Evolutionary conservation across 2,113 vertebrate genomes (phyloP).

Genomic region (Crotalus viridis): DNA sequence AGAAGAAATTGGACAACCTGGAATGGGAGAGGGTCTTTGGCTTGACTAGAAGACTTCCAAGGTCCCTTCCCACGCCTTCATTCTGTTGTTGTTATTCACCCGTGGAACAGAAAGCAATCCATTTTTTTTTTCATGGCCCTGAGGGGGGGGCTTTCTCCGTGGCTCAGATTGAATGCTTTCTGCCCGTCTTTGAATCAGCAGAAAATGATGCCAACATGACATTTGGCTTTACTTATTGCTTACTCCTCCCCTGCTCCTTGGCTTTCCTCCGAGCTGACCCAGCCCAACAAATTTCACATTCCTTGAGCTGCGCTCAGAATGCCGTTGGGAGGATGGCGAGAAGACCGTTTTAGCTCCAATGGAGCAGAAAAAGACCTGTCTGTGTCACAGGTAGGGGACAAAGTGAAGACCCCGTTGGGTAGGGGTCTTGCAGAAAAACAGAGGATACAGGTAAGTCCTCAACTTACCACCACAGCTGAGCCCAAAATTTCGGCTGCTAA

Average conservation of each 20-base stretch:
- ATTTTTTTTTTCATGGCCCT: background rate
- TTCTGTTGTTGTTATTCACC: background rate
- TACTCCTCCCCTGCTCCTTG: background rate
- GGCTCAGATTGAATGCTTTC: background rate
- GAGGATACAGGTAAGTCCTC: too few relatives aligned
- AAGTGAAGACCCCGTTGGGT: background rate
- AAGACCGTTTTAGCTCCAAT: background rate
- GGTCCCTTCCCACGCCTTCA: background rate
- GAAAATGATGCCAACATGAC: background rate
- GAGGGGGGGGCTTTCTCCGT: background rate
- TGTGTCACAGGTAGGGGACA: background rate
- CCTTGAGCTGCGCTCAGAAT: background rate
- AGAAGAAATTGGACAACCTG: background rate
- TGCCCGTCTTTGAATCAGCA: background rate
- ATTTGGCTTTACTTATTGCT: background rate
- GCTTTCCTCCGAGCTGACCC: background rate
- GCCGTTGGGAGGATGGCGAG: background rate
- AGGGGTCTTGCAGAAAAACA: background rate
- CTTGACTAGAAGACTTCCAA: background rate
- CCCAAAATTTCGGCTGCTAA: too few relatives aligned
- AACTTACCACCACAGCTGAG: too few relatives aligned
- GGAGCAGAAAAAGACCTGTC: background rate
- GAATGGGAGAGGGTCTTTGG: background rate
- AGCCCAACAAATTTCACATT: background rate
- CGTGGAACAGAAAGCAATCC: background rate